These are phyloP conservation scores for Julus scanicus DNA, from an alignment of 2,888 invertebrate genomes.

Conservation along the genomic window DNA sequence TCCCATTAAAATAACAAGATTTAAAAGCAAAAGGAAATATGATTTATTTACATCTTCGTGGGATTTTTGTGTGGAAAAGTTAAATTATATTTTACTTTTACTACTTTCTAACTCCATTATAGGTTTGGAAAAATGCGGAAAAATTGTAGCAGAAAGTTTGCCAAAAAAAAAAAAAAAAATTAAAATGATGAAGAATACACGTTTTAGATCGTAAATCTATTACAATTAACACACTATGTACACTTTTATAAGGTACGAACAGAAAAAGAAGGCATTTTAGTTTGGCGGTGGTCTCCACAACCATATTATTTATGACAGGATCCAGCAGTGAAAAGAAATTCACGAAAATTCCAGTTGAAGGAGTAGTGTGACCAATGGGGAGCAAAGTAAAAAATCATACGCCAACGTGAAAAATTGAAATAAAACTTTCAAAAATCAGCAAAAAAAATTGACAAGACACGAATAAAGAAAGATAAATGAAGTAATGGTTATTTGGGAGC, in stretches of 20 bases:
- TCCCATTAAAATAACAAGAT: no score
- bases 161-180: not conserved
- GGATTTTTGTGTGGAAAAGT: no score
- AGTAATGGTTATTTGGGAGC: constrained; percentile 2
- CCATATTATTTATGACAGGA: constrained; percentile 19
- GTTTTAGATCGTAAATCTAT: not conserved
- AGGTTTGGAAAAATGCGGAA: not conserved
- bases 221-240: not conserved
- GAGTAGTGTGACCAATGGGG: not conserved
- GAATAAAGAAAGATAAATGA: constrained; percentile 45
- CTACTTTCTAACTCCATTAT: not conserved
- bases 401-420: not conserved
- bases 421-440: not conserved
- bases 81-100: not conserved
- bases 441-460: constrained; percentile 29
- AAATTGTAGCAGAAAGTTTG: not conserved
- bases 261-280: not conserved
- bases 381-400: not conserved
- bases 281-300: not conserved
- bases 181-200: not conserved
- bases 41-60: no score
- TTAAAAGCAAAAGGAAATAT: no score
- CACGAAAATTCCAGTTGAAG: not conserved
- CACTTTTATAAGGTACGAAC: not conserved
- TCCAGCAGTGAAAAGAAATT: constrained; percentile 18